Percentiles rank a stretch among this genome's conserved stretches.
phyloP scores from a whole-genome alignment of 37 sponge, comb jelly and placozoan genomes.

The Oopsacas minuta region DNA sequence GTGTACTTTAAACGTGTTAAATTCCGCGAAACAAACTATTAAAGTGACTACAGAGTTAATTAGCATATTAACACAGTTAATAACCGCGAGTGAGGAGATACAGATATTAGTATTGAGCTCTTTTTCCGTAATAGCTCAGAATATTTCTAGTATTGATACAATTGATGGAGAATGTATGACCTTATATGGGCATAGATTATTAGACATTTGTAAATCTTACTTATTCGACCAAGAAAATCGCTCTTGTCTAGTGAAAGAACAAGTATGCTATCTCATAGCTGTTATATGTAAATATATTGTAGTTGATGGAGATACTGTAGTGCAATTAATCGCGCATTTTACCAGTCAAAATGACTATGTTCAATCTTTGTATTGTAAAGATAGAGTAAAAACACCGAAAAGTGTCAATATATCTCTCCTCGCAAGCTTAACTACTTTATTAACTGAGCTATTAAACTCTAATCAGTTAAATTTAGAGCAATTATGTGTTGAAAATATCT shows the following conservation, averaged over 20 bases:
- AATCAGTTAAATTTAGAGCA: neutral
- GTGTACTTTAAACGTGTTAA: neutral
- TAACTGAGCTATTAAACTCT: neutral
- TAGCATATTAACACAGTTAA: neutral
- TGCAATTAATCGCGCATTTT: neutral
- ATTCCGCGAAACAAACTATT: neutral
- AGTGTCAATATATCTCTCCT: neutral
- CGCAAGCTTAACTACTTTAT: neutral
- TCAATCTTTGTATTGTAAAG: neutral
- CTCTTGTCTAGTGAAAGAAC: neutral
- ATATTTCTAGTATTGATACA: neutral
- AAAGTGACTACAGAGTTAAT: neutral
- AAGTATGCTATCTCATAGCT: neutral
- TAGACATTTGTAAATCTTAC: neutral
- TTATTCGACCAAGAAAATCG: neutral
- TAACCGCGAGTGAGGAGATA: neutral
- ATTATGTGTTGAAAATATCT: neutral
- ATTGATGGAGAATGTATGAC: neutral
- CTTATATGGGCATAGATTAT: neutral
- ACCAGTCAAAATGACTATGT: neutral
- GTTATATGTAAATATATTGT: neutral
- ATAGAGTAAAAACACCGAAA: neutral
- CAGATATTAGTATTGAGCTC: neutral
- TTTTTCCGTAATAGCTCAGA: neutral
- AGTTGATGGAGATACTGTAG: neutral